Conservation (phyloP, 2,888 invertebrate species). For the Heliconius ismenius region DNA sequence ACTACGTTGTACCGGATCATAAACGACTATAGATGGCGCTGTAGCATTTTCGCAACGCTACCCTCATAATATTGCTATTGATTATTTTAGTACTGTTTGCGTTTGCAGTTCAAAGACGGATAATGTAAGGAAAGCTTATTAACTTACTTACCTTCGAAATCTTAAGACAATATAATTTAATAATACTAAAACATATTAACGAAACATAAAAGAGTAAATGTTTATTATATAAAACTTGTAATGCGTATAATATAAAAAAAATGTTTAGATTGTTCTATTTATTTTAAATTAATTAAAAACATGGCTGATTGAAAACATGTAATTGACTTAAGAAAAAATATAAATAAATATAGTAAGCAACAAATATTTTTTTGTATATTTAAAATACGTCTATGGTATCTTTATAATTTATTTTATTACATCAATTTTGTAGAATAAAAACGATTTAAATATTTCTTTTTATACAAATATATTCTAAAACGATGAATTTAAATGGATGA, state of each 20-base stretch:
- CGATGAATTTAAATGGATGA: no score
- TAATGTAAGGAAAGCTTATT: slow-evolving; percentile 33
- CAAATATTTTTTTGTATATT: no score
- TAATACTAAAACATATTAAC: background rate
- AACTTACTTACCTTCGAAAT: slow-evolving; percentile 17
- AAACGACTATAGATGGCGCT: slow-evolving; percentile 63
- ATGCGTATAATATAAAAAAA: background rate
- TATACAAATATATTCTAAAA: no score
- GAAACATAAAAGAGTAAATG: no score
- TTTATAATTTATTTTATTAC: no score
- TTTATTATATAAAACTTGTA: background rate
- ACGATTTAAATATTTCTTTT: no score
- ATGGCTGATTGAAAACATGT: background rate
- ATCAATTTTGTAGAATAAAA: no score
- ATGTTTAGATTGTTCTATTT: no score
- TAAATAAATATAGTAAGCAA: background rate
- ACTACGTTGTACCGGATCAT: slow-evolving; percentile 14
- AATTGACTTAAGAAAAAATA: background rate
- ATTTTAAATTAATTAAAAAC: background rate
- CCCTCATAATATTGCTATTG: slow-evolving; percentile 38
- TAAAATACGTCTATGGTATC: no score
- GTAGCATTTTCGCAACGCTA: slow-evolving; percentile 38
- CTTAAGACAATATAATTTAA: background rate
- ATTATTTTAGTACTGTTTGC: slow-evolving; percentile 41
- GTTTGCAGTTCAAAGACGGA: slow-evolving; percentile 36